Conservation (phyloP, 2,113 vertebrate species). For the Prinia subflava region DNA sequence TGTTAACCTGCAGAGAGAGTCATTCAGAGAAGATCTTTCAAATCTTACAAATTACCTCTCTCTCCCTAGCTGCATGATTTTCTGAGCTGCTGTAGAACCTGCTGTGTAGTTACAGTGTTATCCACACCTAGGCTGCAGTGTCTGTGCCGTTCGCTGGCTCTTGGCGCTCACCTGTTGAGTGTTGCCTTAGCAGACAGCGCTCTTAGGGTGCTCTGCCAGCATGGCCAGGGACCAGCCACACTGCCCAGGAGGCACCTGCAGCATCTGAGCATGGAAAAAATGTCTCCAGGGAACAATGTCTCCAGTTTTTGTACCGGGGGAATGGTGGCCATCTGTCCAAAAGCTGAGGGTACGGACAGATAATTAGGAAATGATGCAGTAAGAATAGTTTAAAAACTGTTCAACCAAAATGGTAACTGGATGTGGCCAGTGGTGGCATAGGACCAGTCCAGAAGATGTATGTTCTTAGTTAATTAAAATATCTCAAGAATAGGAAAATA, state of each 20-base stretch:
- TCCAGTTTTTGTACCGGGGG: neutral
- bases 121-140: neutral
- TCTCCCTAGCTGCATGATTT: neutral
- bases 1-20: neutral
- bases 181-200: neutral
- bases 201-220: neutral
- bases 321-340: neutral
- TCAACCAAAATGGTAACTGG: neutral
- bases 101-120: neutral
- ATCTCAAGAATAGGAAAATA: neutral
- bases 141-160: neutral
- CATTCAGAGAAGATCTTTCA: neutral
- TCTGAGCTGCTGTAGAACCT: neutral
- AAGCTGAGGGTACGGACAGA: neutral
- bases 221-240: neutral
- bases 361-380: neutral
- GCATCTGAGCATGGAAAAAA: neutral
- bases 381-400: neutral
- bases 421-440: neutral
- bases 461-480: neutral
- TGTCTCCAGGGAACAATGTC: neutral
- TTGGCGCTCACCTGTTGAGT: neutral
- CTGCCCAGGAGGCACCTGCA: rapidly evolving
- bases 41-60: neutral
- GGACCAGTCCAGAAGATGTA: neutral